Evolutionary conservation across 2,113 vertebrate genomes (phyloP), one percentile per base, ranked within the genome.

Genomic region (Coptodon bakossiorum): DNA sequence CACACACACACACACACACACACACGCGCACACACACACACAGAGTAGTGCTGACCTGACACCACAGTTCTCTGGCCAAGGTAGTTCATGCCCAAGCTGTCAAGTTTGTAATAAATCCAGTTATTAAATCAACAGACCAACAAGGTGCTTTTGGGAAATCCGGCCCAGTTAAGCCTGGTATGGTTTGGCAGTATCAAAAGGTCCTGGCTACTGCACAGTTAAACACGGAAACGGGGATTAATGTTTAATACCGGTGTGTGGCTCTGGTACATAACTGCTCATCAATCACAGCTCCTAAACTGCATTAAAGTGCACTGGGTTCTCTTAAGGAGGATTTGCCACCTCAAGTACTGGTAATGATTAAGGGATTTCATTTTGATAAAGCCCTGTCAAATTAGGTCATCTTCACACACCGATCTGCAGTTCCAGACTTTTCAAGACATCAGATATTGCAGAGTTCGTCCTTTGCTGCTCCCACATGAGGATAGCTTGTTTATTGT

Each of bases 81-180:
- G 79, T 14, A 5, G 73, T 88, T 85, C 22, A 14, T 89, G 87
- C 31, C 79, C 83, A 86, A 78, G 10, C 82, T 90, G 86, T 84
- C 83, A 85, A 3, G 76, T 87, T 66, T 84, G 87, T 73, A 83
- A 91, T 52, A 89, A 93, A 86, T 45, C 61, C 57, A 88, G 88
- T 87, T 88, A 86, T 90, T 89, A 89, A 93, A 92, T 91, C 87
- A 90, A 86, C 86, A 71, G 36, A 91, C 56, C 89, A 88, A 89
- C 84, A 82, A 86, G 87, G 87, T 84, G 82, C 89, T 91, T 86
- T 91, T 86, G 91, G 89, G 91, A 90, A 92, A 83, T 91, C 79
- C 84, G 88, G 81, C 53, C 61, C 57, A 90, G 84, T 86, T 57
- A 79, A 81, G 82, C 63, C 50, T 63, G 80, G 81, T 91, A 90